Percentiles rank a stretch among this genome's conserved stretches.
Conservation (phyloP, 2,113 vertebrate genomes). For the Vanacampus margaritifer region DNA sequence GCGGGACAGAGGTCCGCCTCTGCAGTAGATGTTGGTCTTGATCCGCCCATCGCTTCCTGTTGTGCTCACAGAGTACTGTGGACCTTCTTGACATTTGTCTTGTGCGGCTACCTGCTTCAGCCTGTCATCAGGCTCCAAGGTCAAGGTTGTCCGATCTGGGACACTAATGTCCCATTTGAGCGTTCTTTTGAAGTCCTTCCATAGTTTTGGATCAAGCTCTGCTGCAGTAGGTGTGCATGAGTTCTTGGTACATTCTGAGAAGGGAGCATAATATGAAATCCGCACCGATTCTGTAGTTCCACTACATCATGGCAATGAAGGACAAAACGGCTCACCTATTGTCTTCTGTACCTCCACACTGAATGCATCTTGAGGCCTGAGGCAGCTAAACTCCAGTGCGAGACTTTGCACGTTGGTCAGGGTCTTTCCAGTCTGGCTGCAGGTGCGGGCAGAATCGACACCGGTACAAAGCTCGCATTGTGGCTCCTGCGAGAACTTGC, state of each 20-base stretch:
- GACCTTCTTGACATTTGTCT: slow-evolving; percentile 61
- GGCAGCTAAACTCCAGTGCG: slow-evolving; percentile 64
- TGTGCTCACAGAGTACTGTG: slow-evolving; percentile 70
- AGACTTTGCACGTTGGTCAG: slow-evolving; percentile 17
- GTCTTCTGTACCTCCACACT: slow-evolving; percentile 66
- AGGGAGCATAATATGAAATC: neutral
- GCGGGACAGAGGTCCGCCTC: slow-evolving; percentile 68
- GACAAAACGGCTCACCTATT: slow-evolving; percentile 69
- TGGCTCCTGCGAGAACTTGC: slow-evolving; percentile 6
- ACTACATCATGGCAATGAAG: too few relatives aligned
- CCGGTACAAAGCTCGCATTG: slow-evolving; percentile 63
- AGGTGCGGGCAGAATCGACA: slow-evolving; percentile 31
- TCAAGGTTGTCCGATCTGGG: slow-evolving; percentile 67
- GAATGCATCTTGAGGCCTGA: slow-evolving; percentile 62
- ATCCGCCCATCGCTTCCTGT: slow-evolving; percentile 20
- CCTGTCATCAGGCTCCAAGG: slow-evolving; percentile 60
- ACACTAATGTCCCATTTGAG: slow-evolving; percentile 75
- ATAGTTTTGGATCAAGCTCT: slow-evolving; percentile 55
- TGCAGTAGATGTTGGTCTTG: slow-evolving; percentile 76
- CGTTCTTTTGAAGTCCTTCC: slow-evolving; percentile 76
- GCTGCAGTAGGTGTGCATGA: slow-evolving; percentile 73
- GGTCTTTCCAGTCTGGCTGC: slow-evolving; percentile 15
- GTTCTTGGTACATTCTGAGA: slow-evolving; percentile 75
- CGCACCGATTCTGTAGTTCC: neutral
- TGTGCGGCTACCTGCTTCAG: slow-evolving; percentile 63